These are phyloP conservation scores for Phrynocephalus vlangalii DNA, from an alignment of 2,797 vertebrate genomes.

Conservation along the genomic window DNA sequence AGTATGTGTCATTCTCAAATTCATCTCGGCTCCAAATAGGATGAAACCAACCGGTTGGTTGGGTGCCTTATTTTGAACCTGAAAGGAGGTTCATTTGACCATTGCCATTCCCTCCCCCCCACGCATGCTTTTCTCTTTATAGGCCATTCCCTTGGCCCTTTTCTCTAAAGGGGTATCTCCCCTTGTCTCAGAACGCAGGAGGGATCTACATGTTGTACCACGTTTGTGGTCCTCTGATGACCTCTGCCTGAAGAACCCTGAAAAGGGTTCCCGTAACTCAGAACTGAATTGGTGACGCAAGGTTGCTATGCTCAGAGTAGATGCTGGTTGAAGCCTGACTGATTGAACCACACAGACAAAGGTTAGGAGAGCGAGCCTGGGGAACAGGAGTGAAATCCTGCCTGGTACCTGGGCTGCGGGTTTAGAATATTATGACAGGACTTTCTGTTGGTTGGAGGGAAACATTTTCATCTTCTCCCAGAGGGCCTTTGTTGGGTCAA, in stretches of 20 bases:
- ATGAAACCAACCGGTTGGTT: accelerated
- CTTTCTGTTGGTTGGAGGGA: too few relatives aligned
- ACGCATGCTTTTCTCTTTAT: background rate
- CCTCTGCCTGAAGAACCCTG: too few relatives aligned
- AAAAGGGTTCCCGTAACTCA: too few relatives aligned
- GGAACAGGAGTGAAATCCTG: background rate
- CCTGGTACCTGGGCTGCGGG: background rate
- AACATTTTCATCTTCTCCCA: background rate
- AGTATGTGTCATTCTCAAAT: too few relatives aligned
- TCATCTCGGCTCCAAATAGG: background rate
- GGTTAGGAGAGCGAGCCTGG: background rate
- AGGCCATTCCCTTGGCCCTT: background rate
- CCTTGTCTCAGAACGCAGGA: background rate
- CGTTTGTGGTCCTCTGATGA: background rate
- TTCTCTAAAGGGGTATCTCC: background rate
- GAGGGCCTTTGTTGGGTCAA: background rate
- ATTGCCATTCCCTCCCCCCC: too few relatives aligned
- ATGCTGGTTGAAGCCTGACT: background rate
- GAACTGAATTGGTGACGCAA: too few relatives aligned
- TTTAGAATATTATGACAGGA: too few relatives aligned
- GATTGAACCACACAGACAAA: background rate
- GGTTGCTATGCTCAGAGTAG: background rate
- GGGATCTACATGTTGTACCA: background rate
- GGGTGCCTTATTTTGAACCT: background rate
- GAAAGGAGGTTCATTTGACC: background rate